Evolutionary conservation across 1,140 invertebrate species (phyloP), one percentile per base, ranked within the genome.

Genomic region (Triops longicaudatus): DNA sequence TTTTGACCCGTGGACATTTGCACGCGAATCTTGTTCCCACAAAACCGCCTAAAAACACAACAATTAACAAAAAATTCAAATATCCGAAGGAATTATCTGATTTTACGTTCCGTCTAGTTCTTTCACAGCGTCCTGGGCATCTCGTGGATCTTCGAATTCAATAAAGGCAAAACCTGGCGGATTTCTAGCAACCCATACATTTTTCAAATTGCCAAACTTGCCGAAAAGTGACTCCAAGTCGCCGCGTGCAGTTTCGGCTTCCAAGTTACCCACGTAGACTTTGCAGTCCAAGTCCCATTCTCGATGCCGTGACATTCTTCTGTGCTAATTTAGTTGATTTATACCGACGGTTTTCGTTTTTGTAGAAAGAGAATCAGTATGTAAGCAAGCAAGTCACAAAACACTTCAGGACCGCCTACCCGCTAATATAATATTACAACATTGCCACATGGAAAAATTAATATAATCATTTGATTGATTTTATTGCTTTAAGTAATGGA

Each of bases 191-290:
- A 99, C 96, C 97, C 97, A 99, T 14, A 98, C 96, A 86, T 98
- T 99, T 82, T 93, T 90, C 78, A 98, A 87, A 37, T 93, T 93
- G 5, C 89, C 89, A 86, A 95, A 99, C 86, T 97, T 96, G 79
- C 90, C 90, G 83, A 99, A 99, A 26, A 93, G 90, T 83, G 91
- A 92, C 84, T 96, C 94, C 79, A 96, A 92, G 85, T 96, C 94
- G 84, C 93, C 91, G 86, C 95, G 95, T 76, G 94, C 94, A 12
- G 93, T 93, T 81, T 93, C 93, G 75, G 92, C 94, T 12, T 93
- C 93, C 71, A 99, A 86, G 85, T 98, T 98, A 27, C 98, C 98
- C 22, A 99, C 94, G 84, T 99, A 99, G 0, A 99, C 95, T 86
- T 99, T 99, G 84, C 95, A 98, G 26, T 95, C 93, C 63, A 96